A percentile compares a stretch with the other conserved stretches of the same genome.
These are phyloP conservation scores for Hermetia illucens DNA, from an alignment of 1,140 invertebrate genomes.

Conservation along the genomic window DNA sequence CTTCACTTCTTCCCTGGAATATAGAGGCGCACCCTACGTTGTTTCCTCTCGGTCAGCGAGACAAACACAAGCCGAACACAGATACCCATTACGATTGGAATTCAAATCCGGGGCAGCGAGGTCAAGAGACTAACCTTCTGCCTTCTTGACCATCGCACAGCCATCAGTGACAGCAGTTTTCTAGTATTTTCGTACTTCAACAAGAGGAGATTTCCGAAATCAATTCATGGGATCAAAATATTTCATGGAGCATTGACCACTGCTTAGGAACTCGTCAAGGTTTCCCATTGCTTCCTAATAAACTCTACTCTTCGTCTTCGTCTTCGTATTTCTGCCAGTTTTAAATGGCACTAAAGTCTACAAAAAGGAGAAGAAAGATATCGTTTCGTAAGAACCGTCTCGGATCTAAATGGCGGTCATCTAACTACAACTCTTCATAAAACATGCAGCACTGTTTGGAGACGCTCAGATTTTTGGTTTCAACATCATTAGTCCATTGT, in stretches of 20 bases:
- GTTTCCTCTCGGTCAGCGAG: constrained; percentile 14
- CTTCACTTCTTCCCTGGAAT: no score
- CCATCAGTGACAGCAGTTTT: constrained; percentile 21
- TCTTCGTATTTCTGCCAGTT: no score
- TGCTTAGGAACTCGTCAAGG: constrained; percentile 9
- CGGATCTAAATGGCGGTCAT: no score
- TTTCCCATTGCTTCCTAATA: constrained; percentile 13
- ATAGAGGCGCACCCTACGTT: no score
- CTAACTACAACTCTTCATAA: no score
- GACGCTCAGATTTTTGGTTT: no score
- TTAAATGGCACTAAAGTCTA: no score
- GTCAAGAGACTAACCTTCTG: constrained; percentile 1
- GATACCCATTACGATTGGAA: constrained; percentile 9
- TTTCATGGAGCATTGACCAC: constrained; percentile 10
- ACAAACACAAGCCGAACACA: constrained; percentile 6
- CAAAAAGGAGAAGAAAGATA: no score
- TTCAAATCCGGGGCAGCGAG: constrained; percentile 6
- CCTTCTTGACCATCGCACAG: constrained; percentile 10
- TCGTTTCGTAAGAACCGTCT: no score
- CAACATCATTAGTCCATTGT: no score
- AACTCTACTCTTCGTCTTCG: constrained; percentile 4
- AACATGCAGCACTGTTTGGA: no score
- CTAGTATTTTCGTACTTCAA: neutral
- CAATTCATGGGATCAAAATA: constrained; percentile 18
- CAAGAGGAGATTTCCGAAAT: constrained; percentile 13